A percentile compares a stretch with the other conserved stretches of the same genome.
These are phyloP conservation scores for Drosophila tripunctata DNA, from an alignment of 2,888 invertebrate genomes.

Conservation along the genomic window DNA sequence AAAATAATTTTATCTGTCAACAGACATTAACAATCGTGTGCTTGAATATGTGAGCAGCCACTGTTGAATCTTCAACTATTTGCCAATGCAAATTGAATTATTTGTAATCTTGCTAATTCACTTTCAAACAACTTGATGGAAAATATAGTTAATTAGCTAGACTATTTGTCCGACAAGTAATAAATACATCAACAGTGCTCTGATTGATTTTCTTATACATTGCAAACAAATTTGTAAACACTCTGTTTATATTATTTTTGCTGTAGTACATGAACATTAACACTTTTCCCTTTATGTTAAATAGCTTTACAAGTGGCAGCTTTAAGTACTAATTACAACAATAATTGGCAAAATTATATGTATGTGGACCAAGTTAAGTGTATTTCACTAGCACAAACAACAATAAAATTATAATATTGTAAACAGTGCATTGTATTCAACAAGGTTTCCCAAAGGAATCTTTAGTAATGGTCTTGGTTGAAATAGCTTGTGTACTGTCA, in stretches of 20 bases:
- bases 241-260: conserved; percentile 37
- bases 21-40: not conserved
- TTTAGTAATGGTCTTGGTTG: conserved; percentile 30
- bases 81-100: conserved; percentile 43
- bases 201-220: conserved; percentile 23
- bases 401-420: conserved; percentile 27
- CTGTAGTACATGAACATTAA: conserved; percentile 43
- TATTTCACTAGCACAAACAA: conserved; percentile 17
- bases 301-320: conserved; percentile 23
- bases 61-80: conserved; percentile 7
- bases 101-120: conserved; percentile 27
- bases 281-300: conserved; percentile 49
- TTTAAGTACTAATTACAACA: conserved; percentile 15
- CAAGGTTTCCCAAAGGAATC: conserved; percentile 12
- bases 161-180: conserved; percentile 1
- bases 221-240: conserved; percentile 14
- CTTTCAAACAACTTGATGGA: not conserved
- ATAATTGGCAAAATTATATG: not conserved
- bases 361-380: conserved; percentile 3
- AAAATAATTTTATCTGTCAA: not conserved
- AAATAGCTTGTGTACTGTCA: not conserved
- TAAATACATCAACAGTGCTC: conserved; percentile 1
- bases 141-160: not conserved
- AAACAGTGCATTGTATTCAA: conserved; percentile 25
- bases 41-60: not conserved